phyloP scores from a whole-genome alignment of 2,888 invertebrate species.

The Lepidochrysops patricia region DNA sequence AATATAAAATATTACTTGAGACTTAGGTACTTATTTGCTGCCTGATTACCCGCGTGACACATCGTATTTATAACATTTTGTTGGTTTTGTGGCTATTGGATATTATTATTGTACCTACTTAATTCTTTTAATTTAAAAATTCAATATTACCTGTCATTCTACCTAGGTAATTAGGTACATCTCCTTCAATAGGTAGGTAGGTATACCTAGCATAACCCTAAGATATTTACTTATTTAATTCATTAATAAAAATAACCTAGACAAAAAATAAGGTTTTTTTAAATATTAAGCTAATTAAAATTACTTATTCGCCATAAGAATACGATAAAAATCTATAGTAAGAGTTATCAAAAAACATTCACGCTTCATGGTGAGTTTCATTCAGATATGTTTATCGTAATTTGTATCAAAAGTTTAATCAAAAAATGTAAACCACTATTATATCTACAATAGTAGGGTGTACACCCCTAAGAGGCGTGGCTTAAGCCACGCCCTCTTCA shows the following conservation, averaged over 20 bases:
- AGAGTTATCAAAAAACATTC: neutral
- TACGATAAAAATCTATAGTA: neutral
- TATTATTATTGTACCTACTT: too few relatives aligned
- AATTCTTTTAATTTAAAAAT: too few relatives aligned
- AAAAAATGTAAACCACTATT: conserved; percentile 1
- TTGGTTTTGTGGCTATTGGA: too few relatives aligned
- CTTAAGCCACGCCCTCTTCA: conserved; percentile 27
- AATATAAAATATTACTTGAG: too few relatives aligned
- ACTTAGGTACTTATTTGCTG: too few relatives aligned
- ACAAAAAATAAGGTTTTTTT: neutral
- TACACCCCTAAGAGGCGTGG: conserved; percentile 30
- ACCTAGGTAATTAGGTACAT: too few relatives aligned
- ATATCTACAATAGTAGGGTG: conserved; percentile 25
- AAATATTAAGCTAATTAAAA: neutral
- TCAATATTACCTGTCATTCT: too few relatives aligned
- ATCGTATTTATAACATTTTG: too few relatives aligned
- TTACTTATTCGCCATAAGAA: neutral
- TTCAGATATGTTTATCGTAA: neutral
- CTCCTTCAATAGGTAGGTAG: too few relatives aligned
- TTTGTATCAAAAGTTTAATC: conserved; percentile 3
- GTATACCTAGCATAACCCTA: too few relatives aligned
- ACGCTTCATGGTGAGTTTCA: neutral
- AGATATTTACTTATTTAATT: neutral
- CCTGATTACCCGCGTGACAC: too few relatives aligned
- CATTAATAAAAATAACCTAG: neutral